phyloP scores from a whole-genome alignment of 2,113 vertebrate genomes.

The Anhinga anhinga region DNA sequence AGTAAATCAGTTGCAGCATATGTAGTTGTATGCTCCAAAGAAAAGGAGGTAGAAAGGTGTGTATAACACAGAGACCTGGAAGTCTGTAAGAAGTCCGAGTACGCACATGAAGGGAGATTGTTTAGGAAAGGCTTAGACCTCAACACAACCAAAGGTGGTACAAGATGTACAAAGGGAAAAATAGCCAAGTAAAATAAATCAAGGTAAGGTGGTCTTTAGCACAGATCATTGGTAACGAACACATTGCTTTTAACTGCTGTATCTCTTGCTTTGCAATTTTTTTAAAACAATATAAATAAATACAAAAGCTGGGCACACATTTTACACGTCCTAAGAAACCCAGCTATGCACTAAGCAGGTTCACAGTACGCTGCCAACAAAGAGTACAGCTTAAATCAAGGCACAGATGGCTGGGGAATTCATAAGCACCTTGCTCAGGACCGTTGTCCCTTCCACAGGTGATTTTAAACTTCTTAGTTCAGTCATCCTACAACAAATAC shows the following conservation, averaged over 20 bases:
- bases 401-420: slow-evolving; percentile 12
- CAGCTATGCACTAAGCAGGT: background rate
- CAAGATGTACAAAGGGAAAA: background rate
- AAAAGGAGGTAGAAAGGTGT: background rate
- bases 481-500: background rate
- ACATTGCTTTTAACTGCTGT: background rate
- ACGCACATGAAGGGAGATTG: background rate
- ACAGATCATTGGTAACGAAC: background rate
- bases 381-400: background rate
- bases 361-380: background rate
- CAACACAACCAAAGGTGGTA: background rate
- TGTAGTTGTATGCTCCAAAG: background rate
- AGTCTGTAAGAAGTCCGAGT: background rate
- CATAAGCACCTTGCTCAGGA: slow-evolving; percentile 26
- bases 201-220: background rate
- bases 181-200: background rate
- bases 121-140: background rate
- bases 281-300: background rate
- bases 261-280: background rate
- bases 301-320: background rate
- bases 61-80: background rate
- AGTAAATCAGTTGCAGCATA: background rate
- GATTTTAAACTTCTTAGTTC: slow-evolving; percentile 8
- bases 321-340: background rate
- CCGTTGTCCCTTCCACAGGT: background rate